These are phyloP conservation scores for Hypselothyrea guttata DNA, from an alignment of 2,888 invertebrate genomes.

Conservation along the genomic window DNA sequence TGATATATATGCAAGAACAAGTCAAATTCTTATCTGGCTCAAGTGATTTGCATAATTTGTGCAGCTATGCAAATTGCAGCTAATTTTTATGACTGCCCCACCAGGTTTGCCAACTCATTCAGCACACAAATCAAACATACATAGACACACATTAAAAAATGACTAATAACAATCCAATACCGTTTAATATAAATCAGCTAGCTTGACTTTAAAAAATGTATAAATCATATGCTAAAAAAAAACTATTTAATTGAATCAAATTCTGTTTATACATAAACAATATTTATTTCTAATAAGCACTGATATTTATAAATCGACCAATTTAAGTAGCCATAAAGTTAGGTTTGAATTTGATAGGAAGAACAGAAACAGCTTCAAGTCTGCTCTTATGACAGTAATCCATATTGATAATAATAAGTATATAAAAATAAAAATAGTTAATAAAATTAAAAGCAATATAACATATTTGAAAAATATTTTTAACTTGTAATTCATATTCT, in stretches of 20 bases:
- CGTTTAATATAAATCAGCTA: slow-evolving; percentile 32
- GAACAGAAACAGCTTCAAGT: too few relatives aligned
- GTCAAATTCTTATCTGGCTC: slow-evolving; percentile 63
- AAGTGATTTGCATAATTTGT: slow-evolving; percentile 70
- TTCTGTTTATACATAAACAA: not conserved
- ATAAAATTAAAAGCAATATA: too few relatives aligned
- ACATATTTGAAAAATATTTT: too few relatives aligned
- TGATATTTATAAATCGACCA: too few relatives aligned
- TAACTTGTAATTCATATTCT: too few relatives aligned
- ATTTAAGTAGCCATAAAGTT: too few relatives aligned
- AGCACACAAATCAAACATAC: slow-evolving; percentile 24
- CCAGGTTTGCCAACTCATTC: slow-evolving; percentile 32
- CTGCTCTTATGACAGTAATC: too few relatives aligned
- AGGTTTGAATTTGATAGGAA: too few relatives aligned
- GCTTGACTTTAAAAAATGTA: not conserved
- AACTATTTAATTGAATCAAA: too few relatives aligned
- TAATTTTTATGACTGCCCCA: slow-evolving; percentile 62
- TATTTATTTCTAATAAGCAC: not conserved
- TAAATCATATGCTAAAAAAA: slow-evolving; percentile 1
- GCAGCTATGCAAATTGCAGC: slow-evolving; percentile 70
- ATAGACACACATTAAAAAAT: not conserved
- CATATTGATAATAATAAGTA: too few relatives aligned
- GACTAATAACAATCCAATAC: too few relatives aligned
- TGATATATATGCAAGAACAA: slow-evolving; percentile 44
- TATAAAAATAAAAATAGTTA: too few relatives aligned